Conservation (phyloP, 1,140 invertebrate genomes). For the Drosophila hydei region DNA sequence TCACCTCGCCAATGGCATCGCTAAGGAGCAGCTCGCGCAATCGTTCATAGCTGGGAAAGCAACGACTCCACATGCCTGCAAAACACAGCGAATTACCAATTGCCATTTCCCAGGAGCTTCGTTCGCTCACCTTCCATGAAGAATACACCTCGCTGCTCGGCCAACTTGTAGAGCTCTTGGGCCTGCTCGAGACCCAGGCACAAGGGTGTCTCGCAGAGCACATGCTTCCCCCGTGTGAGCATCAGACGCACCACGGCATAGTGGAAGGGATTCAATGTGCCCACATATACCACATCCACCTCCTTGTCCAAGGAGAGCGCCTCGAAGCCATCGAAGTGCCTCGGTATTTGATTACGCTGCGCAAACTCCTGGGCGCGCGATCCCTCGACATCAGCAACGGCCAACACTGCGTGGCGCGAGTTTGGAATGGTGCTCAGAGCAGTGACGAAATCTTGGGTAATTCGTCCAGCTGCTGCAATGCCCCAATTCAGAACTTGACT, state of each 20-base stretch:
- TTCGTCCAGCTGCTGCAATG: conserved; percentile 90
- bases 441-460: conserved; percentile 91
- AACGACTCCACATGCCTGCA: conserved; percentile 90
- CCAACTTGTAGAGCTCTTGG: conserved; percentile 86
- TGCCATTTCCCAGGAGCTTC: background rate
- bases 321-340: conserved; percentile 90
- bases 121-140: conserved; percentile 88
- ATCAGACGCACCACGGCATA: conserved; percentile 88
- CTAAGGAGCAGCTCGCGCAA: conserved; percentile 86
- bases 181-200: conserved; percentile 89
- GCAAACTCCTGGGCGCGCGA: conserved; percentile 90
- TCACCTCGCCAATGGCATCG: conserved; percentile 89
- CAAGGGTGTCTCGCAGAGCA: conserved; percentile 93
- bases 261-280: conserved; percentile 89
- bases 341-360: conserved; percentile 87
- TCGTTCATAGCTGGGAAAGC: conserved; percentile 90
- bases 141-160: conserved; percentile 88
- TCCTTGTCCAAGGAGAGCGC: conserved; percentile 89
- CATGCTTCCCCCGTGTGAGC: conserved; percentile 90
- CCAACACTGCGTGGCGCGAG: conserved; percentile 88
- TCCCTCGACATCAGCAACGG: conserved; percentile 90
- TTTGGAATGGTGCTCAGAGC: conserved; percentile 87
- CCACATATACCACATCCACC: conserved; percentile 93
- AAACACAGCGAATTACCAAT: conserved; percentile 85
- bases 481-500: conserved; percentile 87